Evolutionary conservation across 1,140 invertebrate species (phyloP), one percentile per base, ranked within the genome.

Genomic region (Drosophila novamexicana): DNA sequence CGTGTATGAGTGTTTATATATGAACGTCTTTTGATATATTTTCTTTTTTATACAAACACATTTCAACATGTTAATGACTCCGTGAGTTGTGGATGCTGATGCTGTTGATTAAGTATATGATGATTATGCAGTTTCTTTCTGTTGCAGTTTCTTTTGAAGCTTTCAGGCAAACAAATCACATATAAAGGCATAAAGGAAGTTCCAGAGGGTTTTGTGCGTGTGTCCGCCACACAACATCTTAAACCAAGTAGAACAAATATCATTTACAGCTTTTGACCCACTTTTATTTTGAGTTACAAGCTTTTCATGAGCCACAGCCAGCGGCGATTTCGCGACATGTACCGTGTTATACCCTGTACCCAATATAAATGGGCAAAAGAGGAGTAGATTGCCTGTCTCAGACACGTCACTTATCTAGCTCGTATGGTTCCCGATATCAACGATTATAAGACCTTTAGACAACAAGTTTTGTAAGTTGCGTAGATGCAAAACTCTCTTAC

Each of bases 191-290:
- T 53, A 61, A 62, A 66, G 45, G 57, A 74, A 74, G 65, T 68
- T 68, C 14, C 14, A 64, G n/a, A 36, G 65, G 18, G 34, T 37
- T 36, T 6, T 9, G 5, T 16, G 14, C 37, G 29, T 59, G 29
- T 14, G 36, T 58, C 6, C 8, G n/a, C 7, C 72, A 67, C 77
- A 81, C 75, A 88, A 77, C 83, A 83, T 88, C 84, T 86, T 88
- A 84, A 88, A 77, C 84, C 84, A 89, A 88, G 80, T 88, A 89
- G 84, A 89, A 88, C 83, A 88, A 89, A 88, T 88, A 88, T 88
- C 84, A 88, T 88, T 88, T 88, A 75, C 84, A 89, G 80, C 88
- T 89, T 86, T 81, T 89, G 84, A 88, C 84, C 84, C 80, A 88
- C 84, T 80, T 89, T 88, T 89, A 72, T 89, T 80, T 83, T 72